Evolutionary conservation across 1,140 invertebrate species (phyloP), one percentile per base, ranked within the genome.

Genomic region (Dolichoris vasculosae): DNA sequence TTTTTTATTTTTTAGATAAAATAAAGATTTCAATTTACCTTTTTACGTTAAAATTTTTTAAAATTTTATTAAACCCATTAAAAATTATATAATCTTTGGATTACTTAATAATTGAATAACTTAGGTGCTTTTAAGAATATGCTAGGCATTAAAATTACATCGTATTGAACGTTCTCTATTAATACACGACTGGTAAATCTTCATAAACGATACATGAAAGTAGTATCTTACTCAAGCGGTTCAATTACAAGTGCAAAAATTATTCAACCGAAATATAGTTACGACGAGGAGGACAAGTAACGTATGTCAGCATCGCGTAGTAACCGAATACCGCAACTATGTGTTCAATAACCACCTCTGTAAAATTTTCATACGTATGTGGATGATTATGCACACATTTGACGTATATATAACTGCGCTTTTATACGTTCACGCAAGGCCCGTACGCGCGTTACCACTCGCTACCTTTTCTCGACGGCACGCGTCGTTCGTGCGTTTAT

Each of bases 381-480:
- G 38, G 0, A 11, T 51, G 30, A 17, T 3, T 46, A 51, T 63
- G 76, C 30, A 78, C 40, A 78, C 20, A 78, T 11, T 78, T 40
- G 3, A 32, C 15, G 13, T n/a, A 23, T 20, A 51, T 75, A 13
- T 43, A 20, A 46, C 9, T 40, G n/a, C 76, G 8, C n/a, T 38
- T 32, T 63, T 63, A 76, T 51, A 55, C 51, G 20, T 59, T 59
- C 20, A 46, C 23, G 32, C 76, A n/a, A 26, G n/a, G 35, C n/a
- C 4, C 76, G 35, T 40, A 38, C n/a, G 35, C n/a, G 35, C 32
- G 48, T 78, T 59, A 32, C 51, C 51, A n/a, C 48, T 78, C 51
- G 75, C 26, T 77, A 77, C 75, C 30, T 86, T 82, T 86, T 83
- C 43, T 78, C 64, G 73, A n/a, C 64, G 86, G 67, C 82, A 46